Evolutionary conservation across 2,888 invertebrate genomes (phyloP).

Genomic region (Andrena haemorrhoa): DNA sequence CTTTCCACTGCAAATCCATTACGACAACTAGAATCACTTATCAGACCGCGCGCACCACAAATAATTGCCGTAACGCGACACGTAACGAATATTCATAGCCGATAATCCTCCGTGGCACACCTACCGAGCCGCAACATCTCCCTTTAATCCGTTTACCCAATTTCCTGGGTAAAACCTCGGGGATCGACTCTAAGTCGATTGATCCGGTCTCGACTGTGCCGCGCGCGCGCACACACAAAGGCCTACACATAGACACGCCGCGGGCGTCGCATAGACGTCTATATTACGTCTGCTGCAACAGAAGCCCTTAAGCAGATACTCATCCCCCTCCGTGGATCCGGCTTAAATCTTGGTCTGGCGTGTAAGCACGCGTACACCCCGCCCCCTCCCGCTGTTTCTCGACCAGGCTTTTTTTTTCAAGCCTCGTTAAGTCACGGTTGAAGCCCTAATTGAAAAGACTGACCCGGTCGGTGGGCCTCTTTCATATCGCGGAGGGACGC

Average conservation of each 20-base stretch:
- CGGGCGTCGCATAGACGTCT: not conserved
- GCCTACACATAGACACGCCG: not conserved
- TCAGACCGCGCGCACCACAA: not conserved
- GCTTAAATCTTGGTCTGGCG: conserved; percentile 51
- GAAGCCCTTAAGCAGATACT: conserved; percentile 56
- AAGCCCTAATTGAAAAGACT: conserved; percentile 62
- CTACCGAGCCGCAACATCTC: conserved; percentile 26
- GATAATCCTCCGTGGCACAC: conserved; percentile 24
- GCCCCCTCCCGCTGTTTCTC: not conserved
- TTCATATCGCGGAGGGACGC: conserved; percentile 14
- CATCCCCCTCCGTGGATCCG: conserved; percentile 30
- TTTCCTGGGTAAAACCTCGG: conserved; percentile 40
- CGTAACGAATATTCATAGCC: conserved; percentile 9
- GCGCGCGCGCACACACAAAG: not conserved
- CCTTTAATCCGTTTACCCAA: conserved; percentile 48
- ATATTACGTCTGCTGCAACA: conserved; percentile 42
- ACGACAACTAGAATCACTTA: not conserved
- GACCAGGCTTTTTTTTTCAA: conserved; percentile 49
- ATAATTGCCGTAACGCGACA: not conserved
- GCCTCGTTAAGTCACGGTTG: conserved; percentile 57
- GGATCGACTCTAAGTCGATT: conserved; percentile 52
- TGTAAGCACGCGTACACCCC: conserved; percentile 27
- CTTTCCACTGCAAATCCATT: not conserved
- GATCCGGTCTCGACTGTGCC: conserved; percentile 35
- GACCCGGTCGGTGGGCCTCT: conserved; percentile 41